Evolutionary conservation across 2,797 vertebrate genomes (phyloP), one percentile per base, ranked within the genome.

Genomic region (Bryconaethiops microstoma): DNA sequence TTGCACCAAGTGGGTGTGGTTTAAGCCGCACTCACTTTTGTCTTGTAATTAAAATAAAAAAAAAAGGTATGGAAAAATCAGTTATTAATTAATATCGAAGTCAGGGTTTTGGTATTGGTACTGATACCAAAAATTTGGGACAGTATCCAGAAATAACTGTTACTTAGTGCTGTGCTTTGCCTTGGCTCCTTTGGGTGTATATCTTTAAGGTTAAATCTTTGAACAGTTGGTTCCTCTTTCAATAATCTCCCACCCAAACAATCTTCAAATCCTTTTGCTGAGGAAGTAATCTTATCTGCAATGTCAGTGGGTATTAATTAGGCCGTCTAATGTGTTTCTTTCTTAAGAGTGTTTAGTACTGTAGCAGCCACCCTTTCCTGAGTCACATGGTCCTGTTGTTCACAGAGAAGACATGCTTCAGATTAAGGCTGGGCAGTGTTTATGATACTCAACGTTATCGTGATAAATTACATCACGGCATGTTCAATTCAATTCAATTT

Each of bases 301-400:
- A 25, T 73, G 82, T 83, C 68, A 76, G 59, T 5, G 23, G 62
- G 60, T 79, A 48, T 81, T 80, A 72, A 73, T 78, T 68, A 71
- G 29, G 19, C 23, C 8, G 6, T 62, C 17, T 60, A 62, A 75
- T 83, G 6, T n/a, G 57, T 73, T 54, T 42, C 57, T 52, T 16
- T 3, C 60, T 74, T 63, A 7, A 29, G 50, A 74, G 35, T 78
- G 54, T 13, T 72, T 69, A 59, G 39, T 62, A 40, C 39, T 54
- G 7, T 59, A 63, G 39, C 59, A 42, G 5, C 65, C 10, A 21
- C n/a, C 2, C 55, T 85, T 80, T 75, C 17, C 45, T 50, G 17
- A 54, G 54, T 54, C 63, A 63, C 54, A 42, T 52, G 52, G 54
- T 35, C 60, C 42, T 21, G 23, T 73, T 78, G 55, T 8, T 62